Conservation (phyloP, 2,797 vertebrate genomes). For the Silurus aristotelis region DNA sequence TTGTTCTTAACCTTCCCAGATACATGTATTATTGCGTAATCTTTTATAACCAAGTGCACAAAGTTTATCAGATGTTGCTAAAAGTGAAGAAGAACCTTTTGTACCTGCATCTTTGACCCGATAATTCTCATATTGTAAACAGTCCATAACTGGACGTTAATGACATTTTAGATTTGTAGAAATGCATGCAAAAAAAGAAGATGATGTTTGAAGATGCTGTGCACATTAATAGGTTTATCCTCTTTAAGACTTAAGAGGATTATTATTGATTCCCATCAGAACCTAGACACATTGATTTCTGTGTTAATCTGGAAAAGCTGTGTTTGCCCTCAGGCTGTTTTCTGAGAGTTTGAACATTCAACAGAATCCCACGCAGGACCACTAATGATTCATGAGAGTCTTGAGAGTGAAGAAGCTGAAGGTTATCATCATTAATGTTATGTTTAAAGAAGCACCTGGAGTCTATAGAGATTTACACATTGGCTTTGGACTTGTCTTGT, state of each 20-base stretch:
- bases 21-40: not conserved
- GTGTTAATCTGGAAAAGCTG: conserved; percentile 67
- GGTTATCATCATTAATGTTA: not conserved
- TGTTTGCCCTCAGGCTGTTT: conserved; percentile 54
- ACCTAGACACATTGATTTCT: conserved; percentile 69
- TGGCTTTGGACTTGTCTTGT: not conserved
- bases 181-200: not conserved
- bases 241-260: conserved; percentile 48
- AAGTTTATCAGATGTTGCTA: not conserved
- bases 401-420: not conserved
- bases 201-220: conserved; percentile 28
- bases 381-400: not conserved
- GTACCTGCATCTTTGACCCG: not conserved
- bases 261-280: conserved; percentile 66
- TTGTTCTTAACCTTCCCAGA: not conserved
- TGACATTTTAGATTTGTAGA: not conserved
- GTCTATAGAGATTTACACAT: not conserved
- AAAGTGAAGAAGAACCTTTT: not conserved
- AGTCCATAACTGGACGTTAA: not conserved
- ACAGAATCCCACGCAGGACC: not conserved
- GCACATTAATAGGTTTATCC: conserved; percentile 44
- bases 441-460: not conserved
- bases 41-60: not conserved
- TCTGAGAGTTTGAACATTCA: conserved; percentile 21
- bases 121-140: not conserved